These are phyloP conservation scores for Mythimna albipuncta DNA, from an alignment of 2,888 invertebrate genomes.

Conservation along the genomic window DNA sequence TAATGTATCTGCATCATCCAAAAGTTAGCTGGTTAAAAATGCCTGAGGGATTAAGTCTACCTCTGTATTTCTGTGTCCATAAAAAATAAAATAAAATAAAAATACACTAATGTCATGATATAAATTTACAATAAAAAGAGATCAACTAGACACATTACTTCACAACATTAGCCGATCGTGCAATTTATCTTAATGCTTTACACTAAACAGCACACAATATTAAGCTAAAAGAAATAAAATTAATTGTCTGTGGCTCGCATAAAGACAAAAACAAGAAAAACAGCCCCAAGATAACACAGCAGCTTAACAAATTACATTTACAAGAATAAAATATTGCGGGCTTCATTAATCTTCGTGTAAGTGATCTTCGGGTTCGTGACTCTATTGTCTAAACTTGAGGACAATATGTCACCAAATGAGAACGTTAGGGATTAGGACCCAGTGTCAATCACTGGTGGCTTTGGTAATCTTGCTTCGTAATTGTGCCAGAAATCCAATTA, in stretches of 20 bases:
- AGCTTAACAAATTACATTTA: constrained; percentile 43
- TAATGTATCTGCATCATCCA: no score
- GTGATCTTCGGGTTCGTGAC: constrained; percentile 18
- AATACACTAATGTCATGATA: no score
- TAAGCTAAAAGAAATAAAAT: constrained; percentile 20
- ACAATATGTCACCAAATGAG: constrained; percentile 68
- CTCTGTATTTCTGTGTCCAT: no score
- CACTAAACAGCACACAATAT: constrained; percentile 5
- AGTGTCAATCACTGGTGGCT: constrained; percentile 80
- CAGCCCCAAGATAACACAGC: constrained; percentile 32
- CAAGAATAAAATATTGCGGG: constrained; percentile 46
- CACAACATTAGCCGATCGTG: neutral
- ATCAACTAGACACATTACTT: neutral
- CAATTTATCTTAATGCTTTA: constrained; percentile 3
- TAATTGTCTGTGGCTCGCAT: constrained; percentile 20
- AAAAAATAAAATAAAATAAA: no score
- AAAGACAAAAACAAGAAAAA: constrained; percentile 31
- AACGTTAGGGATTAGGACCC: constrained; percentile 75
- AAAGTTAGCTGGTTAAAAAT: no score
- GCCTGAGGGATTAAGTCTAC: no score
- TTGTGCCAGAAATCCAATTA: constrained; percentile 79
- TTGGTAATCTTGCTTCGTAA: constrained; percentile 80
- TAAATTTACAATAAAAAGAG: neutral
- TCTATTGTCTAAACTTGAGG: constrained; percentile 41
- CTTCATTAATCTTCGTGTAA: constrained; percentile 50